phyloP scores from a whole-genome alignment of 2,113 vertebrate genomes.

The Diadophis punctatus region DNA sequence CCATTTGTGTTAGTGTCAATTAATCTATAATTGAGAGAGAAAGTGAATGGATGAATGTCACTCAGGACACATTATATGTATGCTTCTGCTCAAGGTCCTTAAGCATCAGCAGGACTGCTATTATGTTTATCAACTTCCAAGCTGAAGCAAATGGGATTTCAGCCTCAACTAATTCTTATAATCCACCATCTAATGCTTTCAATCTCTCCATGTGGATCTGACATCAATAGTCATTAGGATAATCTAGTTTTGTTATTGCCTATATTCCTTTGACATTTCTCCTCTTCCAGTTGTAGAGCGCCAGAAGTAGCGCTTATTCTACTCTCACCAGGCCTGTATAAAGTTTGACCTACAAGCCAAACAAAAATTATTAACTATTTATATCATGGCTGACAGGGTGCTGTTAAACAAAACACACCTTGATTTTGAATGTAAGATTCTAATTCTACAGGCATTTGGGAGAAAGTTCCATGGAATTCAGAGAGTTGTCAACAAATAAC shows the following conservation, averaged over 20 bases:
- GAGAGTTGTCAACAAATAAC: not conserved
- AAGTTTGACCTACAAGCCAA: not conserved
- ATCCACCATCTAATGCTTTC: slow-evolving; percentile 15
- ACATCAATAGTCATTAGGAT: slow-evolving; percentile 13
- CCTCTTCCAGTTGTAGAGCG: not conserved
- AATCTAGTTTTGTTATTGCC: slow-evolving; percentile 24
- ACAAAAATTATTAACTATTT: not conserved
- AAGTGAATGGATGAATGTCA: slow-evolving; percentile 31
- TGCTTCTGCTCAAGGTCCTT: slow-evolving; percentile 21
- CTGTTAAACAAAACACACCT: not conserved
- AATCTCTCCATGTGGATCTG: not conserved
- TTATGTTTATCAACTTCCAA: slow-evolving; percentile 35
- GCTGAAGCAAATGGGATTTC: slow-evolving; percentile 41
- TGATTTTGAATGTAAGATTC: not conserved
- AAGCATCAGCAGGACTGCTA: slow-evolving; percentile 22
- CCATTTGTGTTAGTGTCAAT: slow-evolving; percentile 53
- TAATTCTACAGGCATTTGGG: not conserved
- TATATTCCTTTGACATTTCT: slow-evolving; percentile 15
- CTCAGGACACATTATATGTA: slow-evolving; percentile 2
- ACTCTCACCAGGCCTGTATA: not conserved
- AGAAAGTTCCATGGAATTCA: not conserved
- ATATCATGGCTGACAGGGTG: not conserved
- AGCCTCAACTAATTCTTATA: slow-evolving; percentile 30
- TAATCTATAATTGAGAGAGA: slow-evolving; percentile 48
- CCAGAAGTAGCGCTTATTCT: not conserved